Conservation (phyloP, 2,113 vertebrate genomes). For the Notothenia rossii region DNA sequence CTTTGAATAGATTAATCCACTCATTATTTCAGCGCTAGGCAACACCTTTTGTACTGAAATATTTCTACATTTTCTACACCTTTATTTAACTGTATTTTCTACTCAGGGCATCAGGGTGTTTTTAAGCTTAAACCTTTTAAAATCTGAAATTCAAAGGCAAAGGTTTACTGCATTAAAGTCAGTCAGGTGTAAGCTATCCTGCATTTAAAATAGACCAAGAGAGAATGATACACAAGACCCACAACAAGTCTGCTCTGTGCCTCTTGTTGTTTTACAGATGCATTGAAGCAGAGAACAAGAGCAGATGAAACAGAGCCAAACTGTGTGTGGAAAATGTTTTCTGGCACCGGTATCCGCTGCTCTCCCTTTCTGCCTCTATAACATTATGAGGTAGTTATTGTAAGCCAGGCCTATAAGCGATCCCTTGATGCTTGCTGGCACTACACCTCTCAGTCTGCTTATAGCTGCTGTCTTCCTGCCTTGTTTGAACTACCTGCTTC, state of each 20-base stretch:
- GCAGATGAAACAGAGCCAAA: conserved; percentile 46
- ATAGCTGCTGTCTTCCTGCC: conserved; percentile 19
- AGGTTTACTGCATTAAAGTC: background rate
- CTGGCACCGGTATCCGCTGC: conserved; percentile 46
- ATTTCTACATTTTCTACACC: background rate
- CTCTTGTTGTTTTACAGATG: conserved; percentile 38
- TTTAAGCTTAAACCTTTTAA: background rate
- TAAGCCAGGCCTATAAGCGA: conserved; percentile 58
- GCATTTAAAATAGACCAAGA: background rate
- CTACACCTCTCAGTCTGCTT: conserved; percentile 34
- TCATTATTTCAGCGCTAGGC: background rate
- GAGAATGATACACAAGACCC: background rate
- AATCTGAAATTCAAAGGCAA: background rate
- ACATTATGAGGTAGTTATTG: conserved; percentile 65
- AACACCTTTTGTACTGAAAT: background rate
- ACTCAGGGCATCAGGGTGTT: background rate
- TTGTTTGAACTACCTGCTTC: conserved; percentile 41
- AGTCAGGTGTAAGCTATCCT: background rate
- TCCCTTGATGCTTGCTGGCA: conserved; percentile 61
- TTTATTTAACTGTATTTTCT: background rate
- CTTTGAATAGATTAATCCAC: background rate
- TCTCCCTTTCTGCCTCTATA: conserved; percentile 28
- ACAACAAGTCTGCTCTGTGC: conserved; percentile 1
- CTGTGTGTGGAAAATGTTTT: conserved; percentile 38
- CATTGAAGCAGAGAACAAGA: conserved; percentile 45